Evolutionary conservation across 1,140 invertebrate species (phyloP).

Genomic region (Nephila pilipes): DNA sequence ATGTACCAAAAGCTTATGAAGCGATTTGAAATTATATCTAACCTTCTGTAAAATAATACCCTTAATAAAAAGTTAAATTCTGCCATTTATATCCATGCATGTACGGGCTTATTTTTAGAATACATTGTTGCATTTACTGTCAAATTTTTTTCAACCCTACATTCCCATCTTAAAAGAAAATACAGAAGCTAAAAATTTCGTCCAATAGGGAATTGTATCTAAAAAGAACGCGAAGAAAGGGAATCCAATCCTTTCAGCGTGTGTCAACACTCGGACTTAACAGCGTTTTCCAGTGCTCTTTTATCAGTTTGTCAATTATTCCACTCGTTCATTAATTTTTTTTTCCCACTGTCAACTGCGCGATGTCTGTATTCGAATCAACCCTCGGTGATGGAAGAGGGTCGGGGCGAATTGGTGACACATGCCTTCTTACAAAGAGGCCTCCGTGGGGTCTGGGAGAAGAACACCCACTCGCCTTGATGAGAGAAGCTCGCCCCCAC

Average conservation of each 20-base stretch:
- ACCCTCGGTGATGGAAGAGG: background rate
- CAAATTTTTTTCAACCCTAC: too few relatives aligned
- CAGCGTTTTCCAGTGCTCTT: background rate
- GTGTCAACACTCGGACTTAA: background rate
- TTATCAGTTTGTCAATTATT: background rate
- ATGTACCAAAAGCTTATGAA: too few relatives aligned
- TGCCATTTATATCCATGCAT: too few relatives aligned
- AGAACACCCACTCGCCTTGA: background rate
- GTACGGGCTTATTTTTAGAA: too few relatives aligned
- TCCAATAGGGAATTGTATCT: background rate
- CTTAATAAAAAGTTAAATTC: too few relatives aligned
- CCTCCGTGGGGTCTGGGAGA: background rate
- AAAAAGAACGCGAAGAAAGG: background rate
- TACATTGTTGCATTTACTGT: too few relatives aligned
- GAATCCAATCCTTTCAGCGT: background rate
- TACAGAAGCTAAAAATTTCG: background rate
- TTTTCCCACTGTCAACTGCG: background rate
- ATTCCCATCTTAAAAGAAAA: background rate
- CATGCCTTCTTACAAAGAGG: background rate
- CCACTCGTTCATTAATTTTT: background rate
- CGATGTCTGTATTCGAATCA: background rate
- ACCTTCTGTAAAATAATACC: too few relatives aligned
- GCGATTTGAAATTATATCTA: too few relatives aligned
- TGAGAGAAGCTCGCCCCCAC: background rate
- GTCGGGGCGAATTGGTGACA: conserved; percentile 15